Evolutionary conservation across 1,140 invertebrate species (phyloP), one percentile per base, ranked within the genome.

Genomic region (Drosophila azteca): DNA sequence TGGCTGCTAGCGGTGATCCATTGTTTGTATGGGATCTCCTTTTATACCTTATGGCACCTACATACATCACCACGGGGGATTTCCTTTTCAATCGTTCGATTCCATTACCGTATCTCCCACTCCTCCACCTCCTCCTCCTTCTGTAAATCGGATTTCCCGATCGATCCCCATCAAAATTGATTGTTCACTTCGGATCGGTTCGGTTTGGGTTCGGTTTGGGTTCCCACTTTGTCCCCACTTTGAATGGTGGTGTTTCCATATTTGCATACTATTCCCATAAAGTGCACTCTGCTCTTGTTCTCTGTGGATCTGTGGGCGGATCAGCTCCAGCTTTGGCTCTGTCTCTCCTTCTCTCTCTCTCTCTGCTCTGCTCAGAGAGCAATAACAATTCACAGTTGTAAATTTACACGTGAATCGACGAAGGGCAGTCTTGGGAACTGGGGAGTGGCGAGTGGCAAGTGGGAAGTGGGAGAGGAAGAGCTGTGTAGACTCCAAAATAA

Each of bases 1-100:
- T 35, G 9, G 9, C 49, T 61, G 66, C 26, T 85, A 85, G 72
- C 72, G 81, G 81, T 84, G 46, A 46, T 62, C 65, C 66, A 87
- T 87, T 35, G 31, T 35, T 3, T 35, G 8, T 35, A 29, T 29
- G 29, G 6, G 31, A 35, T 35, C 31, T 35, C 31, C 31, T 35
- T 35, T 9, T 77, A 82, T 77, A 77, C 59, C 59, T 72, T 75
- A 52, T 50, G 24, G 50, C 22, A 39, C 2, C 45, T 43, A 22
- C 22, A 69, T 35, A 62, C 24, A 62, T 39, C 13, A 2, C 22
- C 59, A 63, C 35, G 35, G 35, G 35, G 35, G 3, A 39, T 39
- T 11, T 39, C 35, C 63, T 63, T 65, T 61, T 66, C 63, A 65
- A 65, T 43, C 45, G 20, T 8, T 50, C 8, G 11, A 39, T 13